A percentile compares a stretch with the other conserved stretches of the same genome.
These are phyloP conservation scores for Coptotermes formosanus DNA, from an alignment of 1,140 invertebrate genomes.

Conservation along the genomic window DNA sequence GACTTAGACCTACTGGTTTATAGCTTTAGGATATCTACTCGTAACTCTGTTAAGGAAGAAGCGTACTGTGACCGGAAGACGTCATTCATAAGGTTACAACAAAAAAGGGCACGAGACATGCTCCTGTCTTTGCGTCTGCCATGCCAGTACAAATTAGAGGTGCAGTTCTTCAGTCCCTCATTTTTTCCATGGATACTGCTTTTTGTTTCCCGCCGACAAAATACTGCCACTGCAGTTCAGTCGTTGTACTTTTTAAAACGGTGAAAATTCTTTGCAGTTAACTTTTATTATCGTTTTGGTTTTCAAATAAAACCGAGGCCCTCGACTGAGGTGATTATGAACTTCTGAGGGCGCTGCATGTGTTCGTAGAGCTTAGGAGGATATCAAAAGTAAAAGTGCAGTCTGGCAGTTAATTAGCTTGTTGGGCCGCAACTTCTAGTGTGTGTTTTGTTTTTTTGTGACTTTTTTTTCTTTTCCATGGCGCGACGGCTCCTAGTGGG, in stretches of 20 bases:
- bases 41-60: too few species aligned
- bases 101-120: background rate
- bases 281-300: background rate
- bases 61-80: background rate
- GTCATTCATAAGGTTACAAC: background rate
- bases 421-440: too few species aligned
- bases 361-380: background rate
- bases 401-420: too few species aligned
- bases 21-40: too few species aligned
- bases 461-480: too few species aligned
- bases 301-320: background rate
- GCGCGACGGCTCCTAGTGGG: too few species aligned
- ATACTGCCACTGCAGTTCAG: background rate
- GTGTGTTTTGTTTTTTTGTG: too few species aligned
- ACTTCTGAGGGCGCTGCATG: background rate
- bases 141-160: too few species aligned
- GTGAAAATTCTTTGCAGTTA: background rate
- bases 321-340: background rate
- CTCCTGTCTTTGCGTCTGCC: background rate
- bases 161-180: background rate
- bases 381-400: too few species aligned
- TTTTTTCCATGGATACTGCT: background rate
- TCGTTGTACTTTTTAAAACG: background rate
- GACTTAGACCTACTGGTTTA: too few species aligned
- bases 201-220: slow-evolving; percentile 9